phyloP scores from a whole-genome alignment of 2,888 invertebrate genomes.

The Kryphioiulus occultus region DNA sequence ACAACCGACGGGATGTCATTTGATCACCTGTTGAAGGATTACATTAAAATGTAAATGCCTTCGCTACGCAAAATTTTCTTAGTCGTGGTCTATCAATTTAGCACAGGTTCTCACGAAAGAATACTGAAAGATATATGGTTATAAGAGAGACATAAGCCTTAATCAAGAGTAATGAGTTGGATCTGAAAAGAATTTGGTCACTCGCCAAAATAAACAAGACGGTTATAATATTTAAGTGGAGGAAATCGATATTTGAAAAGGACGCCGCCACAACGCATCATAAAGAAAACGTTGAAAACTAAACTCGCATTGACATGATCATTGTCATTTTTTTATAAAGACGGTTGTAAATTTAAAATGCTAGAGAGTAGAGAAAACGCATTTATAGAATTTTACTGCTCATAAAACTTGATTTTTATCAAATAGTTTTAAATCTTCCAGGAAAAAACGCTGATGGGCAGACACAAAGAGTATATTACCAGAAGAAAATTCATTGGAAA shows the following conservation, averaged over 20 bases:
- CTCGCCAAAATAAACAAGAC: neutral
- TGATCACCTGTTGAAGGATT: neutral
- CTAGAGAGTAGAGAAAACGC: neutral
- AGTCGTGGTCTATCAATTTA: no score
- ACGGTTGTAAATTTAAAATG: neutral
- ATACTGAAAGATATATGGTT: no score
- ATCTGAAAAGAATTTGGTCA: neutral
- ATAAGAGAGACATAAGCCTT: neutral
- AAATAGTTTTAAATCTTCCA: neutral
- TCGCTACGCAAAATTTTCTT: neutral
- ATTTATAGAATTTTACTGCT: neutral
- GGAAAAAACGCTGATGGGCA: neutral
- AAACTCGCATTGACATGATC: neutral
- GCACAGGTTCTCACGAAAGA: no score
- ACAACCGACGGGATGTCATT: neutral
- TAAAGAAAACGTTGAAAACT: slow-evolving; percentile 6
- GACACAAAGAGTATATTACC: no score
- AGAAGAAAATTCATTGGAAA: no score
- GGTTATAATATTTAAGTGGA: neutral
- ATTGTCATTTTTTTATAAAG: neutral
- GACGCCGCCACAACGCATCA: neutral
- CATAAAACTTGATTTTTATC: slow-evolving; percentile 29
- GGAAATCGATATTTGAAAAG: slow-evolving; percentile 24
- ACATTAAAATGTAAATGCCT: neutral
- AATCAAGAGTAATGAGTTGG: neutral